Conservation (phyloP, 2,797 vertebrate species). For the Chrysocyon brachyurus region DNA sequence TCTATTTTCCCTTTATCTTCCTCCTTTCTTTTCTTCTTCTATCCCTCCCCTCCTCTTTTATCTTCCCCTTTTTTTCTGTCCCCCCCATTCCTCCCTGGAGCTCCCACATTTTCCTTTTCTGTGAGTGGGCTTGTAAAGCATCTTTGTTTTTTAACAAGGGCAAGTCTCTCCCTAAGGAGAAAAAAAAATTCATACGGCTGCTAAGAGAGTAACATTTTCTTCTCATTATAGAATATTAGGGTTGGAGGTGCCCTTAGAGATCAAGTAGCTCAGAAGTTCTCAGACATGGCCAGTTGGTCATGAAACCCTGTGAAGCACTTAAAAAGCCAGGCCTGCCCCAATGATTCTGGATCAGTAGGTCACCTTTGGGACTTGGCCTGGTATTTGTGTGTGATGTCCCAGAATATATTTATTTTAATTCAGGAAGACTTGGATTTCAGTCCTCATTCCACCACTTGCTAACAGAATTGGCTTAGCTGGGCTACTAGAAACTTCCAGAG, state of each 20-base stretch:
- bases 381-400: neutral
- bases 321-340: neutral
- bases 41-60: neutral
- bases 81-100: neutral
- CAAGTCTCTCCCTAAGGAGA: conserved; percentile 3
- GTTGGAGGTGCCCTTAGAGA: neutral
- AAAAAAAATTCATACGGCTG: neutral
- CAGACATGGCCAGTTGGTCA: neutral
- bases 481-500: neutral
- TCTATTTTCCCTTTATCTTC: neutral
- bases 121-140: neutral
- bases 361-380: neutral
- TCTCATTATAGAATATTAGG: neutral
- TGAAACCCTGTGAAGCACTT: neutral
- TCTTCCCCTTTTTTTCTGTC: neutral
- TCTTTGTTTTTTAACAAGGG: conserved; percentile 43
- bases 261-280: neutral
- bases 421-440: neutral
- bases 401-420: conserved; percentile 37
- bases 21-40: accelerated
- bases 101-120: neutral
- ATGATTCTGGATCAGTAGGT: neutral
- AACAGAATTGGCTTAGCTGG: neutral
- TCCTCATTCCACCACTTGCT: neutral
- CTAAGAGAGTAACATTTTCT: neutral